Base-by-base conservation (phyloP, 2,113 vertebrate species). In the Cacatua alba region DNA sequence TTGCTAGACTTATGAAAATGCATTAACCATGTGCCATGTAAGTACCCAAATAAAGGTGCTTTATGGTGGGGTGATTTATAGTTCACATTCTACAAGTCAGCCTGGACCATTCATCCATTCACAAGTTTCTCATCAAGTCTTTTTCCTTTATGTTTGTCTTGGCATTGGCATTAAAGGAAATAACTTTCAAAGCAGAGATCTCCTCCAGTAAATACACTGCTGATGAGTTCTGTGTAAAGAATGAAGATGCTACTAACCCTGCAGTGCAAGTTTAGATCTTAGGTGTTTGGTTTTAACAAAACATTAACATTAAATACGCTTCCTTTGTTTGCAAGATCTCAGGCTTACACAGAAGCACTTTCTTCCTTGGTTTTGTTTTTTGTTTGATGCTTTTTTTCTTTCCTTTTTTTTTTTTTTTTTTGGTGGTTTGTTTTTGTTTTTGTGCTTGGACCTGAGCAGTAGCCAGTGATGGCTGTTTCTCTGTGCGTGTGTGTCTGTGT, bases 381-480 rank as follows among this genome's bases (percentile, higher is more conserved):
- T 48, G 9, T 59, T 24, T 35, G 41, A 41, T 41, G 21, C 21
- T 24, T 35, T 35, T 53, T 59, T 35, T 23, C 23, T n/a, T 59
- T n/a, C 19, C 31, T 53, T 29, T 26, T n/a, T n/a, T n/a, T 53
- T 53, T 49, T 49, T 17, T 17, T 49, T 19, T 84, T 20, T 70
- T 68, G 21, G 7, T 63, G 7, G 49, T 91, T 89, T 63, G 17
- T 10, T 86, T 76, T n/a, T 77, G 52, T 39, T 89, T 79, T 49
- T 25, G 1, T 82, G 53, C 70, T 91, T 79, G 84, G 84, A 90
- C 95, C 92, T 6, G 57, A 97, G 87, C 82, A 95, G 89, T 92
- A 97, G 77, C 80, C 92, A 46, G 70, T 15, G 65, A 92, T 88
- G 90, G 68, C 72, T 96, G 86, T 57, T 92, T 70, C 29, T 76